Percentiles rank a stretch among this genome's conserved stretches.
Conservation (phyloP, 2,113 vertebrate genomes). For the Leiothrix lutea region DNA sequence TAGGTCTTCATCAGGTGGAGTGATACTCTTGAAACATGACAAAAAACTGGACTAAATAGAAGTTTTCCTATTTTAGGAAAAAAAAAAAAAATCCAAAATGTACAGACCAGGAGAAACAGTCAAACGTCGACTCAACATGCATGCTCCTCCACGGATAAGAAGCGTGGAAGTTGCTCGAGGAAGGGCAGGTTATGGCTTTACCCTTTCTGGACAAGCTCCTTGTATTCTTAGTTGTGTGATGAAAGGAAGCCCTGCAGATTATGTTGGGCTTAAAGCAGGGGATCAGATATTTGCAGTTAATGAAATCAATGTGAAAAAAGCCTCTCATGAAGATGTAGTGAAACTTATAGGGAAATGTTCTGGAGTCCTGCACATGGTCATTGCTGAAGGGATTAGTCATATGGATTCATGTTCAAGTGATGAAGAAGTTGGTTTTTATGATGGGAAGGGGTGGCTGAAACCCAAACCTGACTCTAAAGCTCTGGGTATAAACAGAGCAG, state of each 20-base stretch:
- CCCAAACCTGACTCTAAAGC: constrained; percentile 89
- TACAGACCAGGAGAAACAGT: constrained; percentile 78
- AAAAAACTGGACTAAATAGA: background rate
- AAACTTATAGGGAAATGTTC: constrained; percentile 94
- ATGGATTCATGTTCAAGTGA: constrained; percentile 92
- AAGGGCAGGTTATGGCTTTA: constrained; percentile 92
- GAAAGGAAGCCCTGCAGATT: constrained; percentile 92
- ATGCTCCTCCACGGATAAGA: constrained; percentile 72
- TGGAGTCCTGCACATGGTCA: constrained; percentile 87
- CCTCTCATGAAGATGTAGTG: constrained; percentile 96
- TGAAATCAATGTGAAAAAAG: constrained; percentile 91
- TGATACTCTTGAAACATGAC: background rate
- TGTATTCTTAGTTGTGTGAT: constrained; percentile 91
- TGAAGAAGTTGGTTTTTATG: constrained; percentile 86
- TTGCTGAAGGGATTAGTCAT: constrained; percentile 79
- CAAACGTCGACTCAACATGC: constrained; percentile 76
- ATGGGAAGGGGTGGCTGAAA: constrained; percentile 83
- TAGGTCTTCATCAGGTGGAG: constrained; percentile 3
- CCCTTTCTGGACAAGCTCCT: constrained; percentile 90
- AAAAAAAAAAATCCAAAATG: constrained; percentile 66
- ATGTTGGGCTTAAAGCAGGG: constrained; percentile 88
- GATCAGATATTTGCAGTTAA: constrained; percentile 92
- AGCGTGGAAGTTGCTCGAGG: constrained; percentile 92
- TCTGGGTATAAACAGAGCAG: constrained; percentile 91
- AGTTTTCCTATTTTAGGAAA: background rate